These are phyloP conservation scores for Sweltsa coloradensis DNA, from an alignment of 1,140 invertebrate species.

Conservation along the genomic window DNA sequence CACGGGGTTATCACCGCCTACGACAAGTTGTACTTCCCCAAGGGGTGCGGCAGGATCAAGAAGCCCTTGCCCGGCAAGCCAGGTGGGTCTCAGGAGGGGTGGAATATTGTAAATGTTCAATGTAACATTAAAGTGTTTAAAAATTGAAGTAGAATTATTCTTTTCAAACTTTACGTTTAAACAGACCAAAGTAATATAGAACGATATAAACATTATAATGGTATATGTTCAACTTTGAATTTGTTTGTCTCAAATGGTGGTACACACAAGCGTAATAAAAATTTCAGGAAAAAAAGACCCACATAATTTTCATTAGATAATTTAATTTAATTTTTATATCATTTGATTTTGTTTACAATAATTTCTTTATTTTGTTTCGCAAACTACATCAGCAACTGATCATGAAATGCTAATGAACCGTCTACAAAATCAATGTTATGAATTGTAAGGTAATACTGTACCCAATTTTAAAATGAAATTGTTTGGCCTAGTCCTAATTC, in stretches of 20 bases:
- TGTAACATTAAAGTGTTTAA: too few species aligned
- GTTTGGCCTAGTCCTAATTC: too few species aligned
- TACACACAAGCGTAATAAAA: not conserved
- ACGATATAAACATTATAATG: not conserved
- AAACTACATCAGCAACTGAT: slow-evolving; percentile 17
- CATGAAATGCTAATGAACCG: slow-evolving; percentile 22
- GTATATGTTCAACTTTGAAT: not conserved
- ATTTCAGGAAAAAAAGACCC: not conserved
- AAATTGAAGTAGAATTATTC: not conserved
- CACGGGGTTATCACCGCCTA: slow-evolving; percentile 42
- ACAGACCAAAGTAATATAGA: not conserved
- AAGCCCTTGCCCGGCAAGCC: not conserved
- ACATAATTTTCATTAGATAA: not conserved
- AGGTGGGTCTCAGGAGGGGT: not conserved
- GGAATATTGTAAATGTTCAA: too few species aligned
- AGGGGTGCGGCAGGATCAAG: slow-evolving; percentile 40
- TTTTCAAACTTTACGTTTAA: not conserved
- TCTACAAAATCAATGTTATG: slow-evolving; percentile 20
- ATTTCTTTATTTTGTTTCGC: slow-evolving; percentile 5
- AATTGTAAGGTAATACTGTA: slow-evolving; percentile 18
- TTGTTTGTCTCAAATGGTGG: not conserved
- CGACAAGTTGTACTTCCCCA: slow-evolving; percentile 45
- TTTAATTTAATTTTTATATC: not conserved
- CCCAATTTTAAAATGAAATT: too few species aligned
- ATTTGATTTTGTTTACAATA: not conserved